Conservation (phyloP, 1,140 invertebrate species). For the Protaetia brevitarsis region DNA sequence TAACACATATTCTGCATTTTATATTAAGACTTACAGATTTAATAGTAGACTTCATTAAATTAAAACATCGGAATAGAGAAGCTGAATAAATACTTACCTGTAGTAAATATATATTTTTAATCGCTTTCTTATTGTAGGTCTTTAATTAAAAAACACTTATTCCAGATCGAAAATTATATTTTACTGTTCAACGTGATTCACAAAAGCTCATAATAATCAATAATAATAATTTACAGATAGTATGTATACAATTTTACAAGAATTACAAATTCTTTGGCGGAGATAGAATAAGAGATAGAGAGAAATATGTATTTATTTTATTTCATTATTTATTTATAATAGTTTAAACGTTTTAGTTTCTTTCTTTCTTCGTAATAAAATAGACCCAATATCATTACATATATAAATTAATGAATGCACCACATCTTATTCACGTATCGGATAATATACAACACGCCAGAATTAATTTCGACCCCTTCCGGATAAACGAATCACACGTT, state of each 20-base stretch:
- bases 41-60: too few species aligned
- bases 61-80: too few species aligned
- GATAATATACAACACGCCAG: not conserved
- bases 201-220: slow-evolving; percentile 43
- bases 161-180: slow-evolving; percentile 44
- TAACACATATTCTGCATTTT: too few species aligned
- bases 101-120: too few species aligned
- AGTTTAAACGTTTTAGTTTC: not conserved
- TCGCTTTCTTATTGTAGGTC: too few species aligned
- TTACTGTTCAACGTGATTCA: slow-evolving; percentile 45
- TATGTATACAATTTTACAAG: slow-evolving; percentile 44
- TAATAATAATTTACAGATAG: slow-evolving; percentile 43
- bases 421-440: not conserved
- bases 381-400: slow-evolving; percentile 18
- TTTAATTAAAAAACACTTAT: slow-evolving; percentile 8
- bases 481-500: not conserved
- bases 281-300: slow-evolving; percentile 35
- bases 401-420: slow-evolving; percentile 15
- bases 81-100: too few species aligned
- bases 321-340: not conserved
- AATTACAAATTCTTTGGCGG: slow-evolving; percentile 44
- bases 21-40: too few species aligned
- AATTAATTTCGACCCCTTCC: too few species aligned
- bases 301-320: not conserved
- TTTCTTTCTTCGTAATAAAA: slow-evolving; percentile 6